Evolutionary conservation across 92 coral and sea anemone genomes (phyloP), one percentile per base, ranked within the genome.

Genomic region (Phenganax subtilis): DNA sequence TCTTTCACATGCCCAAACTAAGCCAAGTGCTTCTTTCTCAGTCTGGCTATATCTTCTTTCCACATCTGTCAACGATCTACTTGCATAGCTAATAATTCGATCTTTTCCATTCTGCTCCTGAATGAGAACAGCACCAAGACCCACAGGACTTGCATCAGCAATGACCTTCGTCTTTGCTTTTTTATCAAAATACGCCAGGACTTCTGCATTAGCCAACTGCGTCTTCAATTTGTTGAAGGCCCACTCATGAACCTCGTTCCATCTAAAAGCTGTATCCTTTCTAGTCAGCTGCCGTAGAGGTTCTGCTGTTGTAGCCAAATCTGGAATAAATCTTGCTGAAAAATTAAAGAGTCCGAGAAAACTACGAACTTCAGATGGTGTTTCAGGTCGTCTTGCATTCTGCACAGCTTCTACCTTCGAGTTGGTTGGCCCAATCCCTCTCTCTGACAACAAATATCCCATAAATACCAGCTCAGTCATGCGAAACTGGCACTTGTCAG

Each of bases 301-400:
- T 54, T 80, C 84, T 0, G 84, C 14, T 47, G 58, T 64, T 15
- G 71, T 60, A 11, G 80, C 65, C 60, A 75, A 16, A 14, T 75
- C 80, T 27, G 83, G 83, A 53, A 80, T 81, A 67, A 70, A 81
- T 10, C 77, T 0, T 9, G 60, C 84, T 77, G 85, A 80, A 81
- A 74, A 87, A 85, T 90, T 87, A 62, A 85, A 84, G 9, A 90
- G 86, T 7, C 89, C 88, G 20, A 86, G 87, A 57, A 89, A 89
- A 70, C 89, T 86, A 29, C 88, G 56, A 25, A 87, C 85, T 74
- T 90, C 93, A 51, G 87, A 77, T 73, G 77, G 85, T 51, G 85
- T 75, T 66, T 90, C 85, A 66, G 89, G 86, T 55, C 82, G 64
- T 63, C 89, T 31, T 12, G 92, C 92, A 57, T 87, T 83, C 14